Percentiles rank a stretch among this genome's conserved stretches.
Conservation (phyloP, 2,113 vertebrate species). For the Prolemur simus region DNA sequence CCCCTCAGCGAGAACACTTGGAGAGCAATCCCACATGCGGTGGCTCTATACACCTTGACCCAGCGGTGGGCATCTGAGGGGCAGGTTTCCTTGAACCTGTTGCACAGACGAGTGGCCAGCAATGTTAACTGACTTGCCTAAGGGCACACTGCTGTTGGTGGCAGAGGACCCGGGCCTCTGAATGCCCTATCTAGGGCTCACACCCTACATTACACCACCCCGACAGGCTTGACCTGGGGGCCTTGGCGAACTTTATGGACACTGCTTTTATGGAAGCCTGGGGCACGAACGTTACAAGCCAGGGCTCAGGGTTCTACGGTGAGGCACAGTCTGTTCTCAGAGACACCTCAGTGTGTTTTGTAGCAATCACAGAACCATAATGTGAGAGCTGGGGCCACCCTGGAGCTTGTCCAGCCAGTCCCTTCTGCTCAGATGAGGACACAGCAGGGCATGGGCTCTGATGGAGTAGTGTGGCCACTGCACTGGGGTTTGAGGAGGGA, state of each 20-base stretch:
- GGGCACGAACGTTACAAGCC: background rate
- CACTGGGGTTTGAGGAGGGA: background rate
- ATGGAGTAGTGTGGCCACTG: background rate
- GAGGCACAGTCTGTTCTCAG: background rate
- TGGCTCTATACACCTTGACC: background rate
- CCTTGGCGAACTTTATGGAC: background rate
- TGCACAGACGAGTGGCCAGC: background rate
- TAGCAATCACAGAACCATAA: background rate
- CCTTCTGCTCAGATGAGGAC: background rate
- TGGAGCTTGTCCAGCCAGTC: background rate
- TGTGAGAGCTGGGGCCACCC: background rate
- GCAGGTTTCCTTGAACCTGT: background rate
- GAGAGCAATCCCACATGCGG: background rate
- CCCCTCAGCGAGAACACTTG: background rate
- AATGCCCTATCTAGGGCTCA: background rate
- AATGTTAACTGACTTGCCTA: background rate
- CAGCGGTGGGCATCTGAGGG: accelerated
- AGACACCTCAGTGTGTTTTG: background rate
- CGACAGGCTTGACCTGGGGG: background rate
- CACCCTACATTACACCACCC: background rate
- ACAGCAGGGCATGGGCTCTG: background rate
- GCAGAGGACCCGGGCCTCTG: background rate
- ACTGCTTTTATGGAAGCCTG: background rate
- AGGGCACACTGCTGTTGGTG: background rate
- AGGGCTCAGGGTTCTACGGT: background rate